Percentiles rank a stretch among this genome's conserved stretches.
Evolutionary conservation across 2,888 invertebrate genomes (phyloP).

Genomic region (Thelaira solivaga): DNA sequence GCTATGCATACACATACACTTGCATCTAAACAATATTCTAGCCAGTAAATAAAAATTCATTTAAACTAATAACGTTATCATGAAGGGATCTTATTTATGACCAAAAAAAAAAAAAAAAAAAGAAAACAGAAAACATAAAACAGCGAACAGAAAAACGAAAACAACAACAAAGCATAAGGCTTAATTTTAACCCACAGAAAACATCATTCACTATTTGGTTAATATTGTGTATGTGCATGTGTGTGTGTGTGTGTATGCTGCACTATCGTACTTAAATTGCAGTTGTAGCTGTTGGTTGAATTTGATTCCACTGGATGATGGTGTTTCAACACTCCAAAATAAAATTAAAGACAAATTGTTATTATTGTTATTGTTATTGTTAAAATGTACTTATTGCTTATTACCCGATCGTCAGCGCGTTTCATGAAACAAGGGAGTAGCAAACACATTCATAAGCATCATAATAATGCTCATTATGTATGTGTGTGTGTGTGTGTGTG

Average conservation of each 20-base stretch:
- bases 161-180: too few relatives aligned
- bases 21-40: not conserved
- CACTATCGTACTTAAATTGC: not conserved
- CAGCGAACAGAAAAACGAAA: too few relatives aligned
- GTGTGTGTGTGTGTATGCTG: not conserved
- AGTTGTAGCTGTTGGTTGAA: not conserved
- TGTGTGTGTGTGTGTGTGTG: not conserved
- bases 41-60: slow-evolving; percentile 4
- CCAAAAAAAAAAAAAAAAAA: too few relatives aligned
- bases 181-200: slow-evolving; percentile 36
- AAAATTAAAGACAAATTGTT: slow-evolving; percentile 47
- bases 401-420: slow-evolving; percentile 27
- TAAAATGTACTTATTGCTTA: not conserved
- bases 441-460: not conserved
- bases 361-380: not conserved
- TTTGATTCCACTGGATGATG: slow-evolving; percentile 40
- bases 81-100: slow-evolving; percentile 30
- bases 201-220: not conserved
- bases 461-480: not conserved
- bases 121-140: too few relatives aligned
- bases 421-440: not conserved
- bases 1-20: not conserved
- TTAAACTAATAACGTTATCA: slow-evolving; percentile 27
- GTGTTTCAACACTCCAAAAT: slow-evolving; percentile 29
- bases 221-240: not conserved